A percentile compares a stretch with the other conserved stretches of the same genome.
Evolutionary conservation across 2,113 vertebrate genomes (phyloP).

Genomic region (Gopherus evgoodei): DNA sequence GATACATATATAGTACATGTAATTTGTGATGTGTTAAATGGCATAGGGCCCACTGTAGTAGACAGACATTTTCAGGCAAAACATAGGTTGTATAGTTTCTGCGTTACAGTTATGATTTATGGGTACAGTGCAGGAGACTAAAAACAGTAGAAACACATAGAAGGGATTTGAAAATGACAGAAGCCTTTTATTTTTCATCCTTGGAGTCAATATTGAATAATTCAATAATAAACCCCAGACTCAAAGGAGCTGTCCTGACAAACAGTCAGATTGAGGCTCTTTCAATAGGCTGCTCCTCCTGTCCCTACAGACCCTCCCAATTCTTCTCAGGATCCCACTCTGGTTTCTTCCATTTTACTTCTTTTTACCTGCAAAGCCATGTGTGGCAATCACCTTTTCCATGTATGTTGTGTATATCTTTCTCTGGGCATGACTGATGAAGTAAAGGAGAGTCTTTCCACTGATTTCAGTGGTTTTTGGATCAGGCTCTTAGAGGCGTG

Average conservation of each 20-base stretch:
- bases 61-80: not conserved
- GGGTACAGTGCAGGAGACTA: not conserved
- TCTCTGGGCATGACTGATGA: not conserved
- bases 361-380: not conserved
- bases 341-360: not conserved
- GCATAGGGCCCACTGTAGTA: not conserved
- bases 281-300: not conserved
- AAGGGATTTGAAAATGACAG: not conserved
- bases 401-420: not conserved
- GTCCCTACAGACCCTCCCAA: not conserved
- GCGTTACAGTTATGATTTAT: not conserved
- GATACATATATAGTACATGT: not conserved
- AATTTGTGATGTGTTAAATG: not conserved
- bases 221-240: not conserved
- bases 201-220: conserved; percentile 35
- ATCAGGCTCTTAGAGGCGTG: not conserved
- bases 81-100: not conserved
- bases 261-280: not conserved
- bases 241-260: not conserved
- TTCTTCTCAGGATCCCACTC: not conserved
- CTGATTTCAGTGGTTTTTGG: not conserved
- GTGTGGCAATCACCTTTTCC: not conserved
- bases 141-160: not conserved
- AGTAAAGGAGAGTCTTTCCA: not conserved
- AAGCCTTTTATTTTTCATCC: not conserved